Evolutionary conservation across 2,888 invertebrate genomes (phyloP), one percentile per base, ranked within the genome.

Genomic region (Macrophya annulata): DNA sequence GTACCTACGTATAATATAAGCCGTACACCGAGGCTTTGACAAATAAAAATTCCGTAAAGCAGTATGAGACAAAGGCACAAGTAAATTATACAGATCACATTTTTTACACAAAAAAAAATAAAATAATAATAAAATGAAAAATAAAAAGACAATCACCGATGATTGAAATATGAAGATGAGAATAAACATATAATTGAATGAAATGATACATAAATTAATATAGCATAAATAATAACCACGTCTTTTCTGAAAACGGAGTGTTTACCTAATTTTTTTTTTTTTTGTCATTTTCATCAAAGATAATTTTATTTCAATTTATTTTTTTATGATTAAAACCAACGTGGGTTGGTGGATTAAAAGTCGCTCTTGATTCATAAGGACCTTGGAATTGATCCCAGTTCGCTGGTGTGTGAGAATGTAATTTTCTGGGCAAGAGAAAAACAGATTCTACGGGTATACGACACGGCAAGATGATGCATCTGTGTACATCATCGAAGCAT

Each of bases 311-410:
- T 12, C 10, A 45, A n/a, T 74, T 43, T 45, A n/a, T 45, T n/a
- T 31, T n/a, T 25, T 37, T 15, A 15, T 5, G 72, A 74, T 74
- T 21, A 45, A 72, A 45, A 21, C 31, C 4, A 45, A 45, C 12
- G n/a, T n/a, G 45, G 72, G 72, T 21, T 45, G n/a, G 21, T 4
- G 72, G 45, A 74, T 74, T 74, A 74, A 74, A 74, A 74, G 15
- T 45, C 45, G 8, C 10, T 17, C 12, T 12, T 45, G 43, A 74
- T 74, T 43, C 10, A 31, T 21, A 21, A 74, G 43, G 45, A 45
- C 45, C n/a, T 74, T 9, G 21, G 72, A 43, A 74, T 74, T 45
- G 8, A 74, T 43, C 45, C 72, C 10, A 4, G 45, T 21, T 74
- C 25, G n/a, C 6, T 15, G 21, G 9, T 21, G 72, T 45, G 45